Percentiles rank a stretch among this genome's conserved stretches.
Evolutionary conservation across 2,113 vertebrate genomes (phyloP).

Genomic region (Choloepus hoffmanni): DNA sequence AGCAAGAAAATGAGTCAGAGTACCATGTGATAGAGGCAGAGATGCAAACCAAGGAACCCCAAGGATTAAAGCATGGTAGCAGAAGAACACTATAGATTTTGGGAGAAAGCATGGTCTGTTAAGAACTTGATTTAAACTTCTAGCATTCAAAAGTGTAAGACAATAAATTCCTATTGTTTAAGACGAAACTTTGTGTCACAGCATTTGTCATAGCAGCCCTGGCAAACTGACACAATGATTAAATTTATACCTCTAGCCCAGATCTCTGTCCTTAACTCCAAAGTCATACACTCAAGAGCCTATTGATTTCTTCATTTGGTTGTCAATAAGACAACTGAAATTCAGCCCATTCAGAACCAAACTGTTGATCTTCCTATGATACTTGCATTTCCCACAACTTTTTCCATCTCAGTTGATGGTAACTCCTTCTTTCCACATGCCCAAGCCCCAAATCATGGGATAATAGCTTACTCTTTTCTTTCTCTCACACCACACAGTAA

Average conservation of each 20-base stretch:
- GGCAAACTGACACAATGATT: background rate
- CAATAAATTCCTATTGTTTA: too few relatives aligned
- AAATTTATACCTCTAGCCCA: background rate
- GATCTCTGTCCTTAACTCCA: background rate
- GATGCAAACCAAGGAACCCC: too few relatives aligned
- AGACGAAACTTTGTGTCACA: too few relatives aligned
- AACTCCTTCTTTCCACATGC: background rate
- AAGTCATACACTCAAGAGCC: background rate
- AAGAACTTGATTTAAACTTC: too few relatives aligned
- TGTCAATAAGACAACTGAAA: background rate
- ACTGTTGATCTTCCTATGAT: background rate
- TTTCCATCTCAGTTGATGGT: background rate
- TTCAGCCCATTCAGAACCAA: background rate
- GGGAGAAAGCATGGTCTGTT: too few relatives aligned
- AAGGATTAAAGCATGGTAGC: too few relatives aligned
- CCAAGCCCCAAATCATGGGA: background rate
- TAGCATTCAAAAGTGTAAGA: too few relatives aligned
- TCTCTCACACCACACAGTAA: background rate
- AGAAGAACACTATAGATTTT: too few relatives aligned
- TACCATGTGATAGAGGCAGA: too few relatives aligned
- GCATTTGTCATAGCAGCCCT: too few relatives aligned
- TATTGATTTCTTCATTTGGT: background rate
- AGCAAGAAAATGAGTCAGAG: too few relatives aligned
- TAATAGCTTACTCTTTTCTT: background rate
- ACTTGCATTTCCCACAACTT: background rate